Evolutionary conservation across 2,797 vertebrate genomes (phyloP).

Genomic region (Gorsachius magnificus): DNA sequence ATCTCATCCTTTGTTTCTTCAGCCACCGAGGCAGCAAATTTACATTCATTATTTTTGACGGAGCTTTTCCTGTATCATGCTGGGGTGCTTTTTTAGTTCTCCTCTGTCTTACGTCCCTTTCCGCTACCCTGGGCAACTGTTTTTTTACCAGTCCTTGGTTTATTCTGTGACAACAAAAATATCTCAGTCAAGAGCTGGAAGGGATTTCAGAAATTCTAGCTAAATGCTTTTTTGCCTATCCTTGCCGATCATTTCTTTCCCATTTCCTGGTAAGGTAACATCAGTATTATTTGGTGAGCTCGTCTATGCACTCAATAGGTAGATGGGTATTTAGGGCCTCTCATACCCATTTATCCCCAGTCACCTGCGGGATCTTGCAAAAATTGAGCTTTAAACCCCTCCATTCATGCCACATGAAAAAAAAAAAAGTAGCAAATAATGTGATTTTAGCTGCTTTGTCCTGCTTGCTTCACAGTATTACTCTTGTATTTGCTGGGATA

Average conservation of each 20-base stretch:
- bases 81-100: neutral
- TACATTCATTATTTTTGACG: constrained; percentile 6
- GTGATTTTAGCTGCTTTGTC: neutral
- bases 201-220: neutral
- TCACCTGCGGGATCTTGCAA: neutral
- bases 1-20: constrained; percentile 39
- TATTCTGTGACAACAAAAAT: constrained; percentile 7
- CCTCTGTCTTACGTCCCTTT: neutral
- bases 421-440: neutral
- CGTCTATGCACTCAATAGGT: neutral
- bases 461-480: neutral
- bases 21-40: constrained; percentile 1
- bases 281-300: neutral
- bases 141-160: constrained; percentile 6
- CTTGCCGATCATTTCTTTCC: neutral
- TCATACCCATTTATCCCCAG: neutral
- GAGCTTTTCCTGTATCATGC: constrained; percentile 34
- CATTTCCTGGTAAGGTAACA: neutral
- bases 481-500: neutral
- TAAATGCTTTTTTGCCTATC: neutral
- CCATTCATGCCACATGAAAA: neutral
- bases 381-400: neutral
- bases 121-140: neutral
- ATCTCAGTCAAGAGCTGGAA: neutral
- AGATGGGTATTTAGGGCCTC: neutral